Percentiles rank a stretch among this genome's conserved stretches.
These are phyloP conservation scores for Smittia aterrima DNA, from an alignment of 2,888 invertebrate species.

Conservation along the genomic window DNA sequence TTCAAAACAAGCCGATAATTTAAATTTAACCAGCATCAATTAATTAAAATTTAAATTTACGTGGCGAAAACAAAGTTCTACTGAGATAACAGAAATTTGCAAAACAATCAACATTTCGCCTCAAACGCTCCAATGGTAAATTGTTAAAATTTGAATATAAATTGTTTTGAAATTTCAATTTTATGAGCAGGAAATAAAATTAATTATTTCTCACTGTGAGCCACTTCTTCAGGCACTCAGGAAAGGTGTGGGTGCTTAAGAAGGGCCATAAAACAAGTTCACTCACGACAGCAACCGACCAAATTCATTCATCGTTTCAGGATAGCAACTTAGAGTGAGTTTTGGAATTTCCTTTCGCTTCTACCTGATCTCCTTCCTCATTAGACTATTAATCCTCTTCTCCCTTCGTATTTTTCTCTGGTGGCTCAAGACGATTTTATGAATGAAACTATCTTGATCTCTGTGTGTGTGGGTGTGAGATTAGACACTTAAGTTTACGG, in stretches of 20 bases:
- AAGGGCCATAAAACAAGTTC: conserved; percentile 13
- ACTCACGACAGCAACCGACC: neutral
- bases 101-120: no score
- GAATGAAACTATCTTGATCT: neutral
- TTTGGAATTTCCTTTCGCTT: neutral
- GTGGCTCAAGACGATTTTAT: neutral
- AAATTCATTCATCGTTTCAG: neutral
- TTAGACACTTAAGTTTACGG: conserved; percentile 10
- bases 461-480: neutral
- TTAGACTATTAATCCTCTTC: neutral
- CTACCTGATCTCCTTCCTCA: neutral
- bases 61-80: no score
- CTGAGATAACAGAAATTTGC: no score
- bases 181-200: neutral
- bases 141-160: no score
- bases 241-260: no score
- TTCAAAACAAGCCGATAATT: no score
- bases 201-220: neutral
- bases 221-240: no score
- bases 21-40: no score
- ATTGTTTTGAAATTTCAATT: conserved; percentile 4
- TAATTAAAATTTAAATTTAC: no score
- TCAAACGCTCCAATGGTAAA: no score
- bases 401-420: neutral
- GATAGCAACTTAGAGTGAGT: neutral